Evolutionary conservation across 2,797 vertebrate species (phyloP).

Genomic region (Acanthopagrus latus): DNA sequence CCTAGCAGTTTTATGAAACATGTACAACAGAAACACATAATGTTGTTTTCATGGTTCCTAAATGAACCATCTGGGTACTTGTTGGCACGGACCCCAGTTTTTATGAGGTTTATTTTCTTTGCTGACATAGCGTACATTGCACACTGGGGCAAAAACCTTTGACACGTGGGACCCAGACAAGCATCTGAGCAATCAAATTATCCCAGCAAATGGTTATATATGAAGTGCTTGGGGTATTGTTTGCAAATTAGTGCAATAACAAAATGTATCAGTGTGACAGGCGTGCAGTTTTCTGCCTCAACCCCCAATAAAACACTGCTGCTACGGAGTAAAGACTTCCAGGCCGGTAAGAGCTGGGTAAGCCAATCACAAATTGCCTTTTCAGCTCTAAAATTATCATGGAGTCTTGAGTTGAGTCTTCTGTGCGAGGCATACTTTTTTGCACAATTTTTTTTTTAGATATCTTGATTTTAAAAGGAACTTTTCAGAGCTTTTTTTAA

Average conservation of each 20-base stretch:
- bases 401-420: neutral
- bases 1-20: conserved; percentile 65
- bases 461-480: conserved; percentile 8
- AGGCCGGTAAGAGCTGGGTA: conserved; percentile 37
- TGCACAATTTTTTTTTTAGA: neutral
- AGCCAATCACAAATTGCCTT: conserved; percentile 41
- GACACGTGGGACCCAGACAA: conserved; percentile 60
- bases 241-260: conserved; percentile 74
- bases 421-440: conserved; percentile 6
- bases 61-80: conserved; percentile 77
- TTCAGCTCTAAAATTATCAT: conserved; percentile 41
- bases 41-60: conserved; percentile 76
- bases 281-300: conserved; percentile 30
- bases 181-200: conserved; percentile 71
- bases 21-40: conserved; percentile 69
- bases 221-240: conserved; percentile 72
- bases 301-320: conserved; percentile 47
- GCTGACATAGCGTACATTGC: conserved; percentile 68
- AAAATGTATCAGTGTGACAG: conserved; percentile 63
- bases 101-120: conserved; percentile 74
- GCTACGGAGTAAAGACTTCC: conserved; percentile 52
- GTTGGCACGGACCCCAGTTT: conserved; percentile 70
- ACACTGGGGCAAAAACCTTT: conserved; percentile 58
- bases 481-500: conserved; percentile 21
- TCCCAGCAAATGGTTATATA: conserved; percentile 71